Evolutionary conservation across 1,140 invertebrate species (phyloP).

Genomic region (Drosophila hydei): DNA sequence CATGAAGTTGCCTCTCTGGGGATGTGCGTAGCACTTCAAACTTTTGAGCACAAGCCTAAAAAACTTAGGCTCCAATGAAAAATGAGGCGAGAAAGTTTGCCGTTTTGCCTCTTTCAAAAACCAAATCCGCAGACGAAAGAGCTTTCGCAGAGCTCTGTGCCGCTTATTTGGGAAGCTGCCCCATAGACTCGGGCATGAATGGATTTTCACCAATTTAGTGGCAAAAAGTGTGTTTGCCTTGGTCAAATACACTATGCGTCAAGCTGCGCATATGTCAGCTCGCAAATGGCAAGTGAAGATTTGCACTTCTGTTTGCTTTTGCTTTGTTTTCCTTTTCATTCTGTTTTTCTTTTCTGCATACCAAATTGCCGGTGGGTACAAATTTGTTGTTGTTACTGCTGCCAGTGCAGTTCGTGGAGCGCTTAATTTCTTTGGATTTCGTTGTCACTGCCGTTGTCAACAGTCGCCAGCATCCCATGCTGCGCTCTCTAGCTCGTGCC

Average conservation of each 20-base stretch:
- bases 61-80: conserved; percentile 57
- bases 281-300: conserved; percentile 12
- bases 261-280: conserved; percentile 10
- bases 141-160: conserved; percentile 2
- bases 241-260: not conserved
- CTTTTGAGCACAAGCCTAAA: conserved; percentile 51
- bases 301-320: conserved; percentile 40
- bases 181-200: not conserved
- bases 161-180: not conserved
- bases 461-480: conserved; percentile 25
- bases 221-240: not conserved
- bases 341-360: conserved; percentile 39
- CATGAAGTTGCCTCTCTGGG: not conserved
- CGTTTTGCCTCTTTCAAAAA: conserved; percentile 6
- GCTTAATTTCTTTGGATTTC: conserved; percentile 81
- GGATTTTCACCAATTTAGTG: conserved; percentile 8
- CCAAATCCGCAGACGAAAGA: conserved; percentile 8
- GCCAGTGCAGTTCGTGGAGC: conserved; percentile 69
- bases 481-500: not conserved
- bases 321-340: not conserved
- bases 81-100: conserved; percentile 70
- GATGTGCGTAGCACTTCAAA: conserved; percentile 33
- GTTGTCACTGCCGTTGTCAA: conserved; percentile 72
- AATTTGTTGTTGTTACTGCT: conserved; percentile 15
- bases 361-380: conserved; percentile 34